phyloP scores from a whole-genome alignment of 2,888 invertebrate genomes.

The Tetranychus truncatus region DNA sequence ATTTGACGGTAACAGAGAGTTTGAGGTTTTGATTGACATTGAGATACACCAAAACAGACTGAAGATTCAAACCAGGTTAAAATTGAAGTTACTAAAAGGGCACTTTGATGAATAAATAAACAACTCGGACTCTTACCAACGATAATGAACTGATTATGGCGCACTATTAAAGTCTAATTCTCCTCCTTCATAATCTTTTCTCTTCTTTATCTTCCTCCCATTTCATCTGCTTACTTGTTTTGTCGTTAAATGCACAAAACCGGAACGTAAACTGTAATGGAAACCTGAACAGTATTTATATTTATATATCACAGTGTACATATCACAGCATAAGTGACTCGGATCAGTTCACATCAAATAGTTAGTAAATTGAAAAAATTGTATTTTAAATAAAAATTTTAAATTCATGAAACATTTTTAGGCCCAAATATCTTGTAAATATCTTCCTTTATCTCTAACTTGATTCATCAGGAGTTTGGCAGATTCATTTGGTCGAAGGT shows the following conservation, averaged over 20 bases:
- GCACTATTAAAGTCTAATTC: neutral
- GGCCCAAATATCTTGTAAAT: slow-evolving; percentile 46
- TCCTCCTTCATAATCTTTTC: neutral
- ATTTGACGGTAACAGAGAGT: neutral
- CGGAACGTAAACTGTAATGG: neutral
- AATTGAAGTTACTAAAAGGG: neutral
- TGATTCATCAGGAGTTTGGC: no score
- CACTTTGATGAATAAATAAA: neutral
- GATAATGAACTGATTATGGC: neutral
- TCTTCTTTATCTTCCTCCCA: slow-evolving; percentile 8
- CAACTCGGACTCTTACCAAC: neutral
- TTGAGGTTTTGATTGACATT: no score
- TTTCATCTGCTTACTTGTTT: neutral
- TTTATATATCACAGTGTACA: no score
- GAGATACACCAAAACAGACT: no score
- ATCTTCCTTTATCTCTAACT: slow-evolving; percentile 36
- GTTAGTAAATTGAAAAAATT: no score
- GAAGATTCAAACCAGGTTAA: neutral
- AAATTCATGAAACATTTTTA: slow-evolving; percentile 29
- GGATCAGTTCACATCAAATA: neutral
- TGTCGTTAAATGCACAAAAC: slow-evolving; percentile 7
- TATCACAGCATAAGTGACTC: neutral
- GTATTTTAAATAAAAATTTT: no score
- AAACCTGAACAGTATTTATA: neutral
- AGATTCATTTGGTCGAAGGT: no score